Evolutionary conservation across 2,888 invertebrate species (phyloP), one percentile per base, ranked within the genome.

Genomic region (Drosophila eohydei): DNA sequence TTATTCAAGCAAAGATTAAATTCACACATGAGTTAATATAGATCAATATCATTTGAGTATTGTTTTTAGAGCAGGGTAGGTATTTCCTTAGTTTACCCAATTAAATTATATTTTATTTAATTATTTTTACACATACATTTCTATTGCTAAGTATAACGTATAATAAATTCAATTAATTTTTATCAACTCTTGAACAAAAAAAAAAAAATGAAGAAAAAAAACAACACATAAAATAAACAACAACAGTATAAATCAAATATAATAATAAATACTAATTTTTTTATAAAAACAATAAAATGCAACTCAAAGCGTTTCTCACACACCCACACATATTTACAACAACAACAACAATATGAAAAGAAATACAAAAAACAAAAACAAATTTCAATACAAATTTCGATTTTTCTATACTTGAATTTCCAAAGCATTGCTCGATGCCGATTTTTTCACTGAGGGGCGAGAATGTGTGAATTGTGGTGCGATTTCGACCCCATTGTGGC

Each of bases 381-480:
- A 38, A 12, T 36, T 52, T 52, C 26, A 73, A 72, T 64, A 54
- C 64, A 72, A 72, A 67, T 68, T 56, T 56, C 57, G 71, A 72
- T 63, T 63, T 63, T 54, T 63, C 54, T 69, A 68, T 72, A 72
- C 62, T 63, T 65, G 51, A 77, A 70, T 74, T 43, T 62, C 70
- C 75, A 80, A 93, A 93, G 93, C 93, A 91, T 92, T 92, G 79
- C 89, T 92, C 89, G 93, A 93, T 91, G 93, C 93, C 91, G 93
- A 93, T 92, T 91, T 92, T 91, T 93, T 92, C 91, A 93, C 94
- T 91, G 99, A 99, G 94, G 98, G 98, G 55, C 95, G 99, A 88
- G 98, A 99, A 94, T 99, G 99, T 94, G 98, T 98, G 74, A 99
- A 99, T 95, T 99, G 99, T 94, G 98, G 98, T 89, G 98, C 98